Evolutionary conservation across 2,113 vertebrate genomes (phyloP), one percentile per base, ranked within the genome.

Genomic region (Garra rufa): DNA sequence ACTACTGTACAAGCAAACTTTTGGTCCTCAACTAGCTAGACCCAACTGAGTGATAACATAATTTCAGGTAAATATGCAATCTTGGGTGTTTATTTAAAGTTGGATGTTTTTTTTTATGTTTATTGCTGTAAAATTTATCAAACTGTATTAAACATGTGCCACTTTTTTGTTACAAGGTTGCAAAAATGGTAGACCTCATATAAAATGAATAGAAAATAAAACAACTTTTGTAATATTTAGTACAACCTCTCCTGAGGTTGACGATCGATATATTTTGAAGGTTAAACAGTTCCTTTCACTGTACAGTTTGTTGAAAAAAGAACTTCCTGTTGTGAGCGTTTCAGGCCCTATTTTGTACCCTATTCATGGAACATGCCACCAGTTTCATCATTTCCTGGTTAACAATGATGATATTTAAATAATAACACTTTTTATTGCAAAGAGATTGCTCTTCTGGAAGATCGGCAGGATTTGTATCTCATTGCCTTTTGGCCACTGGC

Each of bases 331-430:
- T 69, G 34, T 10, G 19, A 41, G 19, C 38, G 5, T 41, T 41
- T n/a, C 34, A 41, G 19, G 67, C 4, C 3, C 2, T 70, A n/a
- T 41, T 70, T 70, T 70, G 34, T 70, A 70, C 4, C 34, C 67
- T 41, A 6, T 41, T 11, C 34, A 41, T 75, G 9, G 9, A 44
- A 48, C 7, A 3, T 50, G 3, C 15, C 24, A 34, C 24, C 38
- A 65, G 26, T 48, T 80, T 46, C 10, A 46, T 73, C 13, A 61
- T 76, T 44, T 76, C 8, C 26, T 69, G 59, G 55, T 84, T 84
- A 76, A 84, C 65, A 38, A 48, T 15, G 28, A 61, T 81, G 59
- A 87, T 69, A 75, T 81, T 87, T 81, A 48, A 83, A 48, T 46
- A 59, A 2, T 34, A 28, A 4, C 24, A 30, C 77, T 30, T 24